Conservation (phyloP, 2,797 vertebrate genomes). For the Mustela erminea region DNA sequence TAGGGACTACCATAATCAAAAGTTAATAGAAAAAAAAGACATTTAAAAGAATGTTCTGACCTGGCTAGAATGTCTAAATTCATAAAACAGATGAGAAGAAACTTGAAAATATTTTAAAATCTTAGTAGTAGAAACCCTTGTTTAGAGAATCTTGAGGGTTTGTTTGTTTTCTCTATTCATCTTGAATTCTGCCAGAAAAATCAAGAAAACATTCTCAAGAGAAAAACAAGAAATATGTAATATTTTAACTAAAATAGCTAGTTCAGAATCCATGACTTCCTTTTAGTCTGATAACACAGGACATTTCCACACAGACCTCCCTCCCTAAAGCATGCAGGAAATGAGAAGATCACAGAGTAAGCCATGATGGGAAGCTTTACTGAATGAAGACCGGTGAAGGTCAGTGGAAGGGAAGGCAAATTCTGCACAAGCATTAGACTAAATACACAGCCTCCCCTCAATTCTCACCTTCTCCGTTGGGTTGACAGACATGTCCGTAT, state of each 20-base stretch:
- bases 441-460: neutral
- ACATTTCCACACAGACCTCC: neutral
- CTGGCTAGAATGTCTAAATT: neutral
- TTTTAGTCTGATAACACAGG: neutral
- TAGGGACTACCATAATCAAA: neutral
- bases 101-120: conserved; percentile 38
- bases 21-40: conserved; percentile 10
- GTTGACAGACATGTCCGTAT: fast-evolving
- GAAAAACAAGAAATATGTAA: conserved; percentile 55
- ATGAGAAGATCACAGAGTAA: neutral
- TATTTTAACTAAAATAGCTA: conserved; percentile 61
- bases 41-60: neutral
- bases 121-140: neutral
- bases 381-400: neutral
- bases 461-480: no score
- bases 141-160: conserved; percentile 42
- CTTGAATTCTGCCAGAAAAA: conserved; percentile 43
- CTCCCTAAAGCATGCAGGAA: neutral
- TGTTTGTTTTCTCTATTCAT: conserved; percentile 68
- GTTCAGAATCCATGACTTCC: conserved; percentile 13
- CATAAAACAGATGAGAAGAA: conserved; percentile 1
- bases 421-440: neutral
- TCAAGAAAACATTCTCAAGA: conserved; percentile 72
- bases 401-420: neutral
- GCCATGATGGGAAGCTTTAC: neutral